Evolutionary conservation across 1,140 invertebrate genomes (phyloP), one percentile per base, ranked within the genome.

Genomic region (Ceratosolen fusciceps): DNA sequence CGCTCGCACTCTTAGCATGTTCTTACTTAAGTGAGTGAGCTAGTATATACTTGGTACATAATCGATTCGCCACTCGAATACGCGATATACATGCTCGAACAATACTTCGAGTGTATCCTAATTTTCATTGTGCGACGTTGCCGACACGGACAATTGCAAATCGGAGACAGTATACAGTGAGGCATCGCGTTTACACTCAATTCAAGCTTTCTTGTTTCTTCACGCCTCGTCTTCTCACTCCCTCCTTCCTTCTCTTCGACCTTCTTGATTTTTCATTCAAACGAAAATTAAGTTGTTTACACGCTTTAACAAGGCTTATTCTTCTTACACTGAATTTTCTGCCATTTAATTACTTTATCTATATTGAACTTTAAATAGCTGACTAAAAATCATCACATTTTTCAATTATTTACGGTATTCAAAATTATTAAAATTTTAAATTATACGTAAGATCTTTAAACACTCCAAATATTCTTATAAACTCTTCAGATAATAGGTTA

Each of bases 71-170:
- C 73, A 74, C 74, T 75, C 74, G 60, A 67, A 14, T 37, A 54
- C 47, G 26, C 2, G 47, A 14, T 54, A 60, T 74, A 37, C 39
- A 49, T 8, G 56, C 7, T 21, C 62, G 54, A 75, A 77, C 76
- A 71, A 67, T 71, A 67, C 76, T 37, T 31, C 67, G n/a, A n/a
- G n/a, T n/a, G 67, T 47, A 65, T 77, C 47, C 68, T 77, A 67
- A 77, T 77, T 71, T 77, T 65, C 26, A 34, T 72, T 21, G 72
- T 56, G 49, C 52, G 52, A 9, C 31, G 2, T 26, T 34, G 43
- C 12, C 43, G 29, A 0, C 24, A 47, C n/a, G 14, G n/a, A 12
- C 14, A 21, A 71, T 47, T 29, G 14, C 62, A n/a, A 24, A 31
- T n/a, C 24, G 16, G n/a, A n/a, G 31, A 19, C 34, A 34, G 31